phyloP scores from a whole-genome alignment of 2,888 invertebrate genomes.

The Bimastos eiseni region DNA sequence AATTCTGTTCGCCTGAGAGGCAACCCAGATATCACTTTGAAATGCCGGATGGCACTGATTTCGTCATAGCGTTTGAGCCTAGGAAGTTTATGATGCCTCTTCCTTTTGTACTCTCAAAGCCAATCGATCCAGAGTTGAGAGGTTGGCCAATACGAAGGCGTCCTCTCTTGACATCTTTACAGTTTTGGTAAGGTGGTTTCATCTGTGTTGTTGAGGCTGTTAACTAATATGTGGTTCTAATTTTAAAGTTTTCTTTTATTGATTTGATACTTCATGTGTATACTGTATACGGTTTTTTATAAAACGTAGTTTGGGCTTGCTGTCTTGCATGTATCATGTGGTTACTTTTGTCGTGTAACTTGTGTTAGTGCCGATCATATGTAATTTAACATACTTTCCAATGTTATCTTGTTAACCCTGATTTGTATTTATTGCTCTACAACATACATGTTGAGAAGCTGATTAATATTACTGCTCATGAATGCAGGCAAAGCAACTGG shows the following conservation, averaged over 20 bases:
- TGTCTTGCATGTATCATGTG: background rate
- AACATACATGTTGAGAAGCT: background rate
- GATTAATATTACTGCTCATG: background rate
- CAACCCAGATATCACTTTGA: background rate
- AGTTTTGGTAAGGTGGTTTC: background rate
- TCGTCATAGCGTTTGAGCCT: background rate
- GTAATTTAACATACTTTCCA: background rate
- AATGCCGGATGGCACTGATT: background rate
- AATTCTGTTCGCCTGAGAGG: background rate
- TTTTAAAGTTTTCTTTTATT: background rate
- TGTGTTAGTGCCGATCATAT: background rate
- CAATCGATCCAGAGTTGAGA: background rate
- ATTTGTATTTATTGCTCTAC: background rate
- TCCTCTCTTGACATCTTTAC: background rate
- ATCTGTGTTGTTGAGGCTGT: background rate
- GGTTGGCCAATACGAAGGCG: conserved; percentile 20
- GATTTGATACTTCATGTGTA: background rate
- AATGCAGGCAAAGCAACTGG: background rate
- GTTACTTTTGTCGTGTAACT: background rate
- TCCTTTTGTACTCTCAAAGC: background rate
- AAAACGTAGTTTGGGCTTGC: background rate
- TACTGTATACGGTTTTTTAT: background rate
- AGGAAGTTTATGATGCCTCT: background rate
- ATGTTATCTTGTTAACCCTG: background rate
- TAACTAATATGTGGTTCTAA: background rate